Evolutionary conservation across 2,113 vertebrate species (phyloP).

Genomic region (Hydrochoerus hydrochaeris): DNA sequence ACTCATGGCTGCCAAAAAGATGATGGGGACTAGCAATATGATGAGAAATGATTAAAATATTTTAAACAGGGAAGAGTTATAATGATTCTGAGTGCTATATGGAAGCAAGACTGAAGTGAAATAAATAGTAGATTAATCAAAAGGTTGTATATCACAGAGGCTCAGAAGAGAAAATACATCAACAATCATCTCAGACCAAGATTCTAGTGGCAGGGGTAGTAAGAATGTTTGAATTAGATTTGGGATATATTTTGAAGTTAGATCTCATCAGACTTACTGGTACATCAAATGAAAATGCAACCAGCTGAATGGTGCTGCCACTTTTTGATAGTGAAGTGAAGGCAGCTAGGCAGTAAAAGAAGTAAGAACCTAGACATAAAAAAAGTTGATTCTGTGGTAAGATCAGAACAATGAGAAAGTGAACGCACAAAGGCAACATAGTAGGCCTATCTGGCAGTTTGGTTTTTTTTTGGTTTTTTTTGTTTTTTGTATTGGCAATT

Average conservation of each 20-base stretch:
- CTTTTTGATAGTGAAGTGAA: not conserved
- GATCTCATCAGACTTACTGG: not conserved
- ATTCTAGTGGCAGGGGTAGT: not conserved
- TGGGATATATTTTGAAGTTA: not conserved
- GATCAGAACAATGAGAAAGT: not conserved
- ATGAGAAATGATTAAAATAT: not conserved
- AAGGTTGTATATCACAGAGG: not conserved
- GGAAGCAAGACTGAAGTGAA: not conserved
- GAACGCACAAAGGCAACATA: not conserved
- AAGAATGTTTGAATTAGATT: not conserved
- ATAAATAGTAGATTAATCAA: not conserved
- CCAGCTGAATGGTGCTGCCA: not conserved
- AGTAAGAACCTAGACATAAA: not conserved
- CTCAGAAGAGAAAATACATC: not conserved
- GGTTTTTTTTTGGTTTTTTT: too few species aligned
- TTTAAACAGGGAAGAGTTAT: not conserved
- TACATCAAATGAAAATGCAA: not conserved
- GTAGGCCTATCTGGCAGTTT: not conserved
- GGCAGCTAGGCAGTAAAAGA: not conserved
- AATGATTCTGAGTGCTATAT: not conserved
- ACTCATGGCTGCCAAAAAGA: not conserved
- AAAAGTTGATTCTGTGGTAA: not conserved
- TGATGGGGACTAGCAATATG: too few species aligned
- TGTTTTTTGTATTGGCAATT: too few species aligned
- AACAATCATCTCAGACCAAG: not conserved